These are phyloP conservation scores for Sarcophaga peregrina DNA, from an alignment of 1,140 invertebrate genomes.

Conservation along the genomic window DNA sequence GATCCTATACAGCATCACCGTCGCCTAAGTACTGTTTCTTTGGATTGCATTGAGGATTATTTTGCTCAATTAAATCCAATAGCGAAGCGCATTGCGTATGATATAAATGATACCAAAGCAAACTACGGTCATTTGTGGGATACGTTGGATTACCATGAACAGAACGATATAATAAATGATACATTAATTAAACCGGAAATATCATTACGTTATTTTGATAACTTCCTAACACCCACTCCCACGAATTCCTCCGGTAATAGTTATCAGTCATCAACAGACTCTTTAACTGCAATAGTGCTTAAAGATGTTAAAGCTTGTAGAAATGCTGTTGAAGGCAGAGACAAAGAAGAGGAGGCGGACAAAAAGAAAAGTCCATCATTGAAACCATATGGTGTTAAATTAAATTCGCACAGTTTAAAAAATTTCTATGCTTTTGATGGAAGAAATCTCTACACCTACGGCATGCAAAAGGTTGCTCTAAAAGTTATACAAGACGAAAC, in stretches of 20 bases:
- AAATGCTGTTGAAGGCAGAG: background rate
- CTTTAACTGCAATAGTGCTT: conserved; percentile 23
- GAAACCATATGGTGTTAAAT: background rate
- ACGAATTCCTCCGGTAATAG: background rate
- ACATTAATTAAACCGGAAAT: conserved; percentile 45
- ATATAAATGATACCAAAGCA: conserved; percentile 42
- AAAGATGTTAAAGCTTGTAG: background rate
- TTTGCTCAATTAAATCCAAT: conserved; percentile 46
- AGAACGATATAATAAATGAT: conserved; percentile 44
- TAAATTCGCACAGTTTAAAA: background rate
- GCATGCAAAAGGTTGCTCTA: conserved; percentile 27
- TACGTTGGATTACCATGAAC: conserved; percentile 40
- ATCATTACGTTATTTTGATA: conserved; percentile 44
- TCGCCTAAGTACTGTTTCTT: background rate
- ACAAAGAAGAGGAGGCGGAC: background rate
- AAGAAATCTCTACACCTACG: conserved; percentile 35
- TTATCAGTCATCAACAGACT: conserved; percentile 8
- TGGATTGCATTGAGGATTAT: conserved; percentile 37
- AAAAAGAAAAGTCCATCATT: background rate
- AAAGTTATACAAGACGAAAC: conserved; percentile 44
- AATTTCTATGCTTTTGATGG: conserved; percentile 36
- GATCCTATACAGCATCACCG: conserved; percentile 22
- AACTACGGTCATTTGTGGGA: conserved; percentile 43
- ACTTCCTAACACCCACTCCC: conserved; percentile 31
- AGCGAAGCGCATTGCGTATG: conserved; percentile 33